Evolutionary conservation across 2,888 invertebrate genomes (phyloP).

Genomic region (Hymenopus coronatus): DNA sequence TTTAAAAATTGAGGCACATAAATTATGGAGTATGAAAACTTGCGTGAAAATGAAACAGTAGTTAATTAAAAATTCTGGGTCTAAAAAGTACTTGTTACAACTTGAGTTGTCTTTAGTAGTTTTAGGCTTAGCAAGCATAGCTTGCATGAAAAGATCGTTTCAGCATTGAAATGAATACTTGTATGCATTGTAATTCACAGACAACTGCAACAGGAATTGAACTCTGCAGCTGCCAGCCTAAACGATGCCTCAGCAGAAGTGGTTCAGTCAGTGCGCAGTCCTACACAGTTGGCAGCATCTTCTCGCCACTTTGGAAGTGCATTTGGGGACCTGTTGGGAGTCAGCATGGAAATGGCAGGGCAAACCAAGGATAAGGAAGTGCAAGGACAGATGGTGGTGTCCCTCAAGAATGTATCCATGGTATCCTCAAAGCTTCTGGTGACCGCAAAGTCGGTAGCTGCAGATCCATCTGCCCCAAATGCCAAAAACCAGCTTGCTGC

Average conservation of each 20-base stretch:
- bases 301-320: slow-evolving; percentile 75
- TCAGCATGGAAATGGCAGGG: slow-evolving; percentile 82
- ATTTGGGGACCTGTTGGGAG: slow-evolving; percentile 73
- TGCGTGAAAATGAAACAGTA: too few relatives aligned
- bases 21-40: too few relatives aligned
- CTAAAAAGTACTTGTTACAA: too few relatives aligned
- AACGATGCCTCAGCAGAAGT: slow-evolving; percentile 83
- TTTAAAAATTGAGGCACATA: too few relatives aligned
- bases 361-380: slow-evolving; percentile 73
- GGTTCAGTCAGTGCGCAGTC: slow-evolving; percentile 70
- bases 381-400: slow-evolving; percentile 78
- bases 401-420: slow-evolving; percentile 82
- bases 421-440: slow-evolving; percentile 81
- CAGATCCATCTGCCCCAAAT: slow-evolving; percentile 86
- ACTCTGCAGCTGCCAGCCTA: slow-evolving; percentile 77
- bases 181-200: slow-evolving; percentile 43
- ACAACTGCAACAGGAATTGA: slow-evolving; percentile 82
- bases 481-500: slow-evolving; percentile 84
- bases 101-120: too few relatives aligned
- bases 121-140: too few relatives aligned
- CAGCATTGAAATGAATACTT: too few relatives aligned
- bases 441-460: slow-evolving; percentile 85
- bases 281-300: slow-evolving; percentile 67
- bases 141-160: too few relatives aligned
- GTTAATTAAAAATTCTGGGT: too few relatives aligned